phyloP scores from a whole-genome alignment of 2,797 vertebrate genomes.

The Chiloscyllium punctatum region DNA sequence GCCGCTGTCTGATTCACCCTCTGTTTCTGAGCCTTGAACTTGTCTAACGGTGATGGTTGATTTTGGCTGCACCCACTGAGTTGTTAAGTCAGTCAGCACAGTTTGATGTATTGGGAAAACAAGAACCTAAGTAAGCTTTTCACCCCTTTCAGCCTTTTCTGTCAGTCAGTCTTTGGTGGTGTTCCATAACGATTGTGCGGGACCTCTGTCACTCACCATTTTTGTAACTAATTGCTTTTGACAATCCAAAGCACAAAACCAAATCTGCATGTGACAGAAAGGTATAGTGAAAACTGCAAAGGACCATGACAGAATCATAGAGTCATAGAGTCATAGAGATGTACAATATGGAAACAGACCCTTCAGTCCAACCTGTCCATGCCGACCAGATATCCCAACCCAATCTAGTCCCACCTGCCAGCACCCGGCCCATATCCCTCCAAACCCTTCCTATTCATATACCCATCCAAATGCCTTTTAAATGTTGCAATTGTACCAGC shows the following conservation, averaged over 20 bases:
- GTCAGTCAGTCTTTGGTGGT: not conserved
- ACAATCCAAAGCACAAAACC: not conserved
- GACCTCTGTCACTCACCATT: not conserved
- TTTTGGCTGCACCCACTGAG: not conserved
- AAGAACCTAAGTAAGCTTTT: not conserved
- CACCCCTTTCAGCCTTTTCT: too few relatives aligned
- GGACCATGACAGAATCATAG: too few relatives aligned
- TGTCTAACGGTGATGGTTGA: not conserved
- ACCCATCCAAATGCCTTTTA: too few relatives aligned
- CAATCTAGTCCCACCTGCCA: too few relatives aligned
- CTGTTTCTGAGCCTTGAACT: constrained; percentile 38
- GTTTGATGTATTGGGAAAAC: not conserved
- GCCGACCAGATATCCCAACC: too few relatives aligned
- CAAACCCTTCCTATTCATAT: too few relatives aligned
- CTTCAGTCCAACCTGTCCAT: too few relatives aligned
- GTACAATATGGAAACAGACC: too few relatives aligned
- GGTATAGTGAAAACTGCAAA: not conserved
- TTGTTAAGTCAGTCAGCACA: not conserved
- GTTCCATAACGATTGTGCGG: not conserved
- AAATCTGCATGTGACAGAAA: not conserved
- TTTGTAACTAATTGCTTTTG: not conserved
- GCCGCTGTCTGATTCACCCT: constrained; percentile 49
- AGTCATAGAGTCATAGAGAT: too few relatives aligned
- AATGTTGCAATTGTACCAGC: too few relatives aligned
- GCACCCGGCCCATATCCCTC: too few relatives aligned